These are phyloP conservation scores for Stegana nigrithorax DNA, from an alignment of 2,888 invertebrate genomes.

Conservation along the genomic window DNA sequence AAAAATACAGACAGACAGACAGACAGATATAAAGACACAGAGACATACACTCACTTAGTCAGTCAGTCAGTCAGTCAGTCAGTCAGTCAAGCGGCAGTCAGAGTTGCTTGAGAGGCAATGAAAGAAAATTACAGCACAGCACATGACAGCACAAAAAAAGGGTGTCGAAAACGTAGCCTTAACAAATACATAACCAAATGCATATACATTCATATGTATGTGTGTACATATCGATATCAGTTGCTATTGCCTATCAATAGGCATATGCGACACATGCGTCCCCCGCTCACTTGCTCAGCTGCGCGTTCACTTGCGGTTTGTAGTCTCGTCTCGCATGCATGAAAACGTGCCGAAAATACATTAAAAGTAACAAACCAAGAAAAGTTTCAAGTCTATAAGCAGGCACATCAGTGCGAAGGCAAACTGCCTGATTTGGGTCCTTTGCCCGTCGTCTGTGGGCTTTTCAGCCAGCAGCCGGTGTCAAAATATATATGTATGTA, in stretches of 20 bases:
- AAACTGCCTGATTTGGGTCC: not conserved
- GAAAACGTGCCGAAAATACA: conserved; percentile 56
- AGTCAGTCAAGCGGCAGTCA: too few species aligned
- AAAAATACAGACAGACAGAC: too few species aligned
- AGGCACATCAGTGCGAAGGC: too few species aligned
- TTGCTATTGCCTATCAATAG: conserved; percentile 45
- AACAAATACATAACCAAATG: conserved; percentile 24
- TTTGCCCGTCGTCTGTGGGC: not conserved
- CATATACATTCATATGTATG: not conserved
- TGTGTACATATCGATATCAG: conserved; percentile 3
- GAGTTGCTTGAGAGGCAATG: not conserved
- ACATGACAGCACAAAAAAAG: not conserved
- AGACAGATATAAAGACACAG: too few species aligned
- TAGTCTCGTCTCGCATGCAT: conserved; percentile 28
- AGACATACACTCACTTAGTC: too few species aligned
- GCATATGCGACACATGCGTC: too few species aligned
- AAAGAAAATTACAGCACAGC: conserved; percentile 2
- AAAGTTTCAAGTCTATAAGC: too few species aligned
- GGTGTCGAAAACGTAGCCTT: conserved; percentile 15
- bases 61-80: too few species aligned
- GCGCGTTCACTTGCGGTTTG: conserved; percentile 18
- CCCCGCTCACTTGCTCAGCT: too few species aligned
- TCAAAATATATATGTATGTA: too few species aligned
- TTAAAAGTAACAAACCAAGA: conserved; percentile 49
- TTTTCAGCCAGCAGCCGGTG: too few species aligned